Evolutionary conservation across 2,797 vertebrate species (phyloP), one percentile per base, ranked within the genome.

Genomic region (Parauchenoglanis ngamensis): DNA sequence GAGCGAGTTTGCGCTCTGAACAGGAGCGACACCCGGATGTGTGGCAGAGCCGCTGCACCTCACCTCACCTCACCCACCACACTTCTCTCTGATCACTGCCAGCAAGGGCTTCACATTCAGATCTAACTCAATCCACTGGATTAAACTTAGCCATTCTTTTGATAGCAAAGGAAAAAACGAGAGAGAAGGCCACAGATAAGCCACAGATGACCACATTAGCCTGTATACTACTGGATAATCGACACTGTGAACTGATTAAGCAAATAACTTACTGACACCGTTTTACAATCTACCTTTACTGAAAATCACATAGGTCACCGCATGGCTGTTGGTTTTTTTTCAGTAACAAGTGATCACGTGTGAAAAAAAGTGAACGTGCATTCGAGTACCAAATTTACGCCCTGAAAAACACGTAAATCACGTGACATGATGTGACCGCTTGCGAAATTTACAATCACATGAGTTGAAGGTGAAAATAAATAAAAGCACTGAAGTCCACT

Each of bases 1-100:
- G 84, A 92, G 25, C 93, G 95, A 90, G 95, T 90, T 86, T 95
- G 95, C 95, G 95, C 94, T 13, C 81, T 90, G 61, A 78, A 68
- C 75, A 81, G 75, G 68, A 59, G 85, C 87, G 87, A 86, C 90
- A 93, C 94, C 94, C 95, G 95, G 95, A 96, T 96, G 93, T 93
- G 85, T 59, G 77, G 61, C 84, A 88, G 89, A 84, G 52, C 25
- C 67, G 85, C 83, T 81, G 82, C 86, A 57, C 85, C 35, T 61
- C 76, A 84, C 70, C 63, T 40, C 80, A n/a, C 35, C 44, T 12
- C 81, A 52, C 13, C 56, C 49, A 31, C 52, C 49, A 40, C 49
- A 10, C 70, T 21, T 23, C 84, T 54, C 17, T 13, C 80, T 67
- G 44, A 65, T 49, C 80, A 11, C 23, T 19, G 13, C 63, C 61